A percentile compares a stretch with the other conserved stretches of the same genome.
Conservation (phyloP, 2,113 vertebrate genomes). For the Casuarius casuarius region DNA sequence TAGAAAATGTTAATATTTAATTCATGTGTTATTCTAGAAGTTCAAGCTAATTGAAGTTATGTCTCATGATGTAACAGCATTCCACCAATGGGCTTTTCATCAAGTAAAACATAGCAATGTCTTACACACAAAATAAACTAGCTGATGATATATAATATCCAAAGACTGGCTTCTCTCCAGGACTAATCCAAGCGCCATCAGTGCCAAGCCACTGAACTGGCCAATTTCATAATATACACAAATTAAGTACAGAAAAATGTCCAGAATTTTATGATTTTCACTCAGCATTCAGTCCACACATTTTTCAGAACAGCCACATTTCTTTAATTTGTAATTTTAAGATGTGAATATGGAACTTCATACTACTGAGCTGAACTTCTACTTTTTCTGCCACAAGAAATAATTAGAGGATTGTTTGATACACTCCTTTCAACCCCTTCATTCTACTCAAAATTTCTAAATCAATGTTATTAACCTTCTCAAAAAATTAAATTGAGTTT, state of each 20-base stretch:
- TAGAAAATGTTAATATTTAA: constrained; percentile 64
- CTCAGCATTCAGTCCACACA: not conserved
- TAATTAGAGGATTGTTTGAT: not conserved
- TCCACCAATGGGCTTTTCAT: constrained; percentile 22
- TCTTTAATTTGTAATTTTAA: not conserved
- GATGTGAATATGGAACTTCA: not conserved
- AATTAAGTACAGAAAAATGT: not conserved
- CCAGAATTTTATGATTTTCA: not conserved
- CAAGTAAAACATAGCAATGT: constrained; percentile 41
- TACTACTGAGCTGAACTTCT: not conserved
- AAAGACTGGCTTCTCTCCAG: constrained; percentile 18
- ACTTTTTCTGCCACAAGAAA: not conserved
- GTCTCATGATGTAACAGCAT: constrained; percentile 50
- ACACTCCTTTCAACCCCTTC: not conserved
- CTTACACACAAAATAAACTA: constrained; percentile 42
- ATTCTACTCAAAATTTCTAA: not conserved
- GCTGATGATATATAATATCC: constrained; percentile 25
- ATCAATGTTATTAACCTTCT: not conserved
- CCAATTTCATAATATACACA: not conserved
- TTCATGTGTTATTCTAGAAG: constrained; percentile 40
- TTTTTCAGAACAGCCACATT: not conserved
- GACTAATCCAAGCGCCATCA: constrained; percentile 17
- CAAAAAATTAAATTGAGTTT: not conserved
- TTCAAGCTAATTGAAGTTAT: constrained; percentile 43
- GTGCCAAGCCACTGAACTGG: not conserved